phyloP scores from a whole-genome alignment of 1,140 invertebrate species.

The Panagrolaimus sp. region DNA sequence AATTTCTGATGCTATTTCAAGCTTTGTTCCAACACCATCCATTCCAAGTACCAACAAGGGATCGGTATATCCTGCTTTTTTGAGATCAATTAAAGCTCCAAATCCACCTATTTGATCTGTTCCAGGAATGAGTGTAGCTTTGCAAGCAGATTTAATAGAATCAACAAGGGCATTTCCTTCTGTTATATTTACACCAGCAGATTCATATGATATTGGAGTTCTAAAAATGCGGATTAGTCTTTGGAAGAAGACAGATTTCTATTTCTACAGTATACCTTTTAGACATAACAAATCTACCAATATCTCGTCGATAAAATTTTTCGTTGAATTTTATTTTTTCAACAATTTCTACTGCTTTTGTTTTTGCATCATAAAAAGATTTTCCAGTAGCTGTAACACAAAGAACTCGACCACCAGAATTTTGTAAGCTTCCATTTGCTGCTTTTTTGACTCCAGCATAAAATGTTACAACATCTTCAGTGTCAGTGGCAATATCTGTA shows the following conservation, averaged over 20 bases:
- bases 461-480: conserved; percentile 59
- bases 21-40: conserved; percentile 92
- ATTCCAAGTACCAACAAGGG: conserved; percentile 85
- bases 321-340: conserved; percentile 72
- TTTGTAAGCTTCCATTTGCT: conserved; percentile 64
- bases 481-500: conserved; percentile 29
- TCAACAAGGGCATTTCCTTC: conserved; percentile 79
- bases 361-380: conserved; percentile 68
- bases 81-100: conserved; percentile 80
- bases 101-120: conserved; percentile 72
- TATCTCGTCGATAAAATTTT: conserved; percentile 78
- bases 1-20: conserved; percentile 77
- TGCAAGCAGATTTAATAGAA: conserved; percentile 71
- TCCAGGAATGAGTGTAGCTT: conserved; percentile 58
- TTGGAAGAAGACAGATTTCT: background rate
- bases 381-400: conserved; percentile 70
- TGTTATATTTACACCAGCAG: conserved; percentile 84
- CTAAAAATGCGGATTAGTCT: conserved; percentile 58
- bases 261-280: background rate
- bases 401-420: conserved; percentile 85
- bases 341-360: conserved; percentile 64
- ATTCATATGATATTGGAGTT: conserved; percentile 74
- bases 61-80: conserved; percentile 68
- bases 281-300: conserved; percentile 65
- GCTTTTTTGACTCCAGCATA: conserved; percentile 63